These are phyloP conservation scores for Vespertilio murinus DNA, from an alignment of 2,797 vertebrate species.

Conservation along the genomic window DNA sequence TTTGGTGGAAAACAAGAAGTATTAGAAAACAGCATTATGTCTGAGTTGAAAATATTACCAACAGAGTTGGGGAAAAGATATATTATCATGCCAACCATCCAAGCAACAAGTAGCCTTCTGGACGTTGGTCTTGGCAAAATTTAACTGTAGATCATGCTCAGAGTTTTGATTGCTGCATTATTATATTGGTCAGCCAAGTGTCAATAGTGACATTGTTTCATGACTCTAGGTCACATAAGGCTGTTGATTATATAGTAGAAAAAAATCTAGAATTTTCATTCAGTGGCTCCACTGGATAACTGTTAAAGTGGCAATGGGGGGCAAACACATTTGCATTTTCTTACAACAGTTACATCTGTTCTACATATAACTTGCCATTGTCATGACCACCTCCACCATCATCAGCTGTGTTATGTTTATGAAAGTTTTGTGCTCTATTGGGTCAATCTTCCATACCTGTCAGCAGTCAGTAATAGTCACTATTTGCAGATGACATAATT, in stretches of 20 bases:
- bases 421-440: background rate
- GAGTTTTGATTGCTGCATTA: background rate
- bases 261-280: background rate
- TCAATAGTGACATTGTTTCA: background rate
- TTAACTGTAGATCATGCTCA: background rate
- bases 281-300: background rate
- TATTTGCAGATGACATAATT: background rate
- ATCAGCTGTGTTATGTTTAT: background rate
- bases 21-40: background rate
- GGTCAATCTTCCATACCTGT: background rate
- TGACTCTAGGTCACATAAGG: background rate
- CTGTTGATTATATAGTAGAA: background rate
- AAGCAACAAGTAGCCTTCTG: background rate
- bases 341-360: background rate
- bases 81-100: background rate
- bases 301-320: background rate
- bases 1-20: background rate
- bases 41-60: background rate
- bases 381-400: too few relatives aligned
- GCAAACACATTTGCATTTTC: background rate
- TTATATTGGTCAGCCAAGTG: background rate
- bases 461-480: background rate
- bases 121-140: background rate
- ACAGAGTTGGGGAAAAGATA: background rate
- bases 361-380: background rate